phyloP scores from a whole-genome alignment of 1,140 invertebrate genomes.

The Dendrolimus punctatus region DNA sequence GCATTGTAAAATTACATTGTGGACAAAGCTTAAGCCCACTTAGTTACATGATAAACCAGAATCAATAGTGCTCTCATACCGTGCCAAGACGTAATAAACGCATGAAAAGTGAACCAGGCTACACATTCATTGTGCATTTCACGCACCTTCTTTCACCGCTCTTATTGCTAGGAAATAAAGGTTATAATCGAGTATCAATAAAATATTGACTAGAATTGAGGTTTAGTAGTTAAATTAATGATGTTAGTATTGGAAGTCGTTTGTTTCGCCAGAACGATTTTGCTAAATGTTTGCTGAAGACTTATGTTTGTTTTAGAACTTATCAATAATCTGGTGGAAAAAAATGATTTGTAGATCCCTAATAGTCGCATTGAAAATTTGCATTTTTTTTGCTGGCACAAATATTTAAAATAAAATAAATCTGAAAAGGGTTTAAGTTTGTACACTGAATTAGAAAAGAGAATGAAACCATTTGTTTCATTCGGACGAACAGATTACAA shows the following conservation, averaged over 20 bases:
- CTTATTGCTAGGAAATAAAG: constrained; percentile 20
- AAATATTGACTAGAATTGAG: constrained; percentile 15
- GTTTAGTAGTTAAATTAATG: constrained; percentile 40
- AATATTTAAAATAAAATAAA: no score
- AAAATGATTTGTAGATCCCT: no score
- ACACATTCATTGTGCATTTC: constrained; percentile 36
- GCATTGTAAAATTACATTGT: not conserved
- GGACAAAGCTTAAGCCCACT: constrained; percentile 4
- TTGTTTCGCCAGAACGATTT: constrained; percentile 31
- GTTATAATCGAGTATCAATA: constrained; percentile 13
- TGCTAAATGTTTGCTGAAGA: no score
- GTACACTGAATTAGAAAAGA: no score
- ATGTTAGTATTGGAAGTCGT: constrained; percentile 40
- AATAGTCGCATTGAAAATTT: no score
- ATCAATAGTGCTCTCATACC: constrained; percentile 45
- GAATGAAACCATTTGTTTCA: no score
- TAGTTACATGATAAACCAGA: constrained; percentile 31
- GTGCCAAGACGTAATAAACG: constrained; percentile 51
- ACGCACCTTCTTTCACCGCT: constrained; percentile 11
- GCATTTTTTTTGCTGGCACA: no score
- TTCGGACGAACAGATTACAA: no score
- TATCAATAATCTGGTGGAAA: no score
- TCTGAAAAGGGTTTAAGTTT: no score
- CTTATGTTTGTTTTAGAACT: no score
- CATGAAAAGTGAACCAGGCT: constrained; percentile 42